phyloP scores from a whole-genome alignment of 2,113 vertebrate genomes.

The Petrocephalus zakoni region DNA sequence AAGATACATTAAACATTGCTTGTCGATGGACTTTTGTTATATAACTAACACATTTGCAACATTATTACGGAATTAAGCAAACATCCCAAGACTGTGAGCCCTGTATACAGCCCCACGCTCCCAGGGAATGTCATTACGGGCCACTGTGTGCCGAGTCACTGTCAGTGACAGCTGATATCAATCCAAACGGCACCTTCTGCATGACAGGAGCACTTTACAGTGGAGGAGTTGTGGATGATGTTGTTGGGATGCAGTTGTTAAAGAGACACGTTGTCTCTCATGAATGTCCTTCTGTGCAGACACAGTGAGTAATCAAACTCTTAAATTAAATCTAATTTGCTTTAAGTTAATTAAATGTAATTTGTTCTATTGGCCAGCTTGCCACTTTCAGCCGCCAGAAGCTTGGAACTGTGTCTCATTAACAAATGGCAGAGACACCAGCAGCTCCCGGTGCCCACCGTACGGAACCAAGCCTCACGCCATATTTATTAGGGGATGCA shows the following conservation, averaged over 20 bases:
- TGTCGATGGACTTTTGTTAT: neutral
- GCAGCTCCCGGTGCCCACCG: fast-evolving
- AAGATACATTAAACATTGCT: neutral
- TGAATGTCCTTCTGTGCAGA: neutral
- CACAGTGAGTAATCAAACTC: neutral
- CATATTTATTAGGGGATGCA: neutral
- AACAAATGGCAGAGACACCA: neutral
- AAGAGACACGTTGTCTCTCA: neutral
- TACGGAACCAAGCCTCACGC: neutral
- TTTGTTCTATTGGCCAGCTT: neutral
- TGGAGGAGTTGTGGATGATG: neutral
- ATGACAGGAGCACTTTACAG: neutral
- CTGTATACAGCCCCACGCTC: neutral
- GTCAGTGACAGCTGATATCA: neutral
- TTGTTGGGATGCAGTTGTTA: neutral
- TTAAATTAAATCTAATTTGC: neutral
- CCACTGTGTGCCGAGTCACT: neutral
- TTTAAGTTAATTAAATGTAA: conserved; percentile 12
- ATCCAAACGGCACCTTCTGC: neutral
- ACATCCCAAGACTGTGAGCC: neutral
- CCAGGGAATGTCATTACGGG: too few species aligned
- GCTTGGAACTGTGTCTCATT: neutral
- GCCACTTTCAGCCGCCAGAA: neutral
- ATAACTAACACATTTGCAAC: neutral
- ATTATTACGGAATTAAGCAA: neutral